Evolutionary conservation across 2,888 invertebrate species (phyloP), one percentile per base, ranked within the genome.

Genomic region (Cancer borealis): DNA sequence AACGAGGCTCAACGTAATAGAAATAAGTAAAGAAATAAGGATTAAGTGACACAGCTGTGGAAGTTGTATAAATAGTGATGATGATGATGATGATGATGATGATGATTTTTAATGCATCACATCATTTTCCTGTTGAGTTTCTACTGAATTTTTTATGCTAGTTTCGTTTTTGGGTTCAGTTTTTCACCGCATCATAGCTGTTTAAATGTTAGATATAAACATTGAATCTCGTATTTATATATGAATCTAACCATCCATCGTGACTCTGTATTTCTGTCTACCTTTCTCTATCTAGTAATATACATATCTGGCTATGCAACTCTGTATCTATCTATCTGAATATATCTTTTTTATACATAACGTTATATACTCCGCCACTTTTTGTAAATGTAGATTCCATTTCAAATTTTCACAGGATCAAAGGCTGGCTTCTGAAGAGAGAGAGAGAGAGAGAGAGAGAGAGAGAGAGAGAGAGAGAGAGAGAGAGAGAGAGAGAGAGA

Each of bases 391-490:
- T 26, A 79, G 30, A 79, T 26, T 79, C 30, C 79, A 79, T 79
- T 79, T 79, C 79, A 79, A 79, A 79, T 79, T 66, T 79, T 30
- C 79, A 26, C 79, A 30, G 30, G 79, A 79, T 79, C 79, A 79
- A 79, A 79, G 79, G 30, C 73, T 26, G 73, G 73, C 79, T 79
- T 30, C 30, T 26, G 30, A 30, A 79, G 21, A 79, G 79, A 79
- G 79, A 79, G 79, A 79, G 12, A 79, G 30, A 79, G 26, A 30
- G 79, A 79, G 79, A 66, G 66, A n/a, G 66, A 66, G 60, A 66
- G 60, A 66, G 60, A 66, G 60, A 66, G 60, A 66, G 60, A 66
- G 60, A 66, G 60, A 66, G 60, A 66, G 60, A 66, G 60, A 66
- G 60, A 66, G 60, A 66, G 60, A 66, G 60, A 66, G 60, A 66